phyloP scores from a whole-genome alignment of 2,113 vertebrate species.

The Vombatus ursinus region DNA sequence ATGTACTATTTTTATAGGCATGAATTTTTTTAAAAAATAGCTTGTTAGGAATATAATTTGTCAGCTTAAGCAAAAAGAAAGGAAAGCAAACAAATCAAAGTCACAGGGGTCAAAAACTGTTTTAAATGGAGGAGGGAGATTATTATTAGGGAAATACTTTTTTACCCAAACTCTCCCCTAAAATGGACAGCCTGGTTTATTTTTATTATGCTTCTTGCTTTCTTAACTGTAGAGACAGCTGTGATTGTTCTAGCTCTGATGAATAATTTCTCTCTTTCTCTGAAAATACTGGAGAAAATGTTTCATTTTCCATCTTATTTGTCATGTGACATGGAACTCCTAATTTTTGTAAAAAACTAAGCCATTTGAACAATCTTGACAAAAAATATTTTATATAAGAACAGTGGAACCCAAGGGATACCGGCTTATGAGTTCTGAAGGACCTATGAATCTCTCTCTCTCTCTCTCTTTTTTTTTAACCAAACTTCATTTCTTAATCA shows the following conservation, averaged over 20 bases:
- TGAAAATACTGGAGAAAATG: neutral
- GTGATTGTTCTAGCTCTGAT: too few species aligned
- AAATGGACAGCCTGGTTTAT: neutral
- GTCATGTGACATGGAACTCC: neutral
- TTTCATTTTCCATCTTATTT: neutral
- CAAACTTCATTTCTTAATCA: too few species aligned
- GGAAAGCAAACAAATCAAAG: neutral
- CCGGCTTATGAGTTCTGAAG: neutral
- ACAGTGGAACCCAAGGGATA: neutral
- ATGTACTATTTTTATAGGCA: neutral
- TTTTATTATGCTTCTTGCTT: neutral
- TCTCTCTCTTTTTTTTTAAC: neutral
- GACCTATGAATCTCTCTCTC: neutral
- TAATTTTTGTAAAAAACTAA: neutral
- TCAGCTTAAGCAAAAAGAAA: neutral
- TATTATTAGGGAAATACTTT: neutral
- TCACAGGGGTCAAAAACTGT: neutral
- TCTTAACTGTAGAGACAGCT: neutral
- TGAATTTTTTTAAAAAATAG: neutral
- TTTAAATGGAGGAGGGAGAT: neutral
- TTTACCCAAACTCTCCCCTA: neutral
- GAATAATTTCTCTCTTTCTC: too few species aligned
- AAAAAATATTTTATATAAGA: neutral
- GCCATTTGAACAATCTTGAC: neutral
- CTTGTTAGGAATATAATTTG: neutral